Percentiles rank a stretch among this genome's conserved stretches.
Conservation (phyloP, 2,113 vertebrate genomes). For the Otocyon megalotis region DNA sequence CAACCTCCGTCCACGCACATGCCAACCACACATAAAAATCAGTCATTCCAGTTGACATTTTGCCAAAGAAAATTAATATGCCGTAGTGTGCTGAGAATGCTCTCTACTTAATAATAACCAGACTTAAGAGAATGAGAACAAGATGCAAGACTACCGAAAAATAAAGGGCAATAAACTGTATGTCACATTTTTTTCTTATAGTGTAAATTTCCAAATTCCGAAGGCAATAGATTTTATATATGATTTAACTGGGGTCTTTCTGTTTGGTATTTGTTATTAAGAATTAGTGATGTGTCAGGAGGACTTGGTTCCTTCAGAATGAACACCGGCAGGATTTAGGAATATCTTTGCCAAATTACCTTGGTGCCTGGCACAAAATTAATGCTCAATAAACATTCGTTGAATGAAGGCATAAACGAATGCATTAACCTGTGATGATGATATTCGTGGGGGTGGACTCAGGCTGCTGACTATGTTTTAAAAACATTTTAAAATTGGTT, state of each 20-base stretch:
- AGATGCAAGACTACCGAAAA: slow-evolving; percentile 63
- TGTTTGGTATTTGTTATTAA: slow-evolving; percentile 44
- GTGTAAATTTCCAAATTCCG: slow-evolving; percentile 30
- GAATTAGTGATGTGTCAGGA: not conserved
- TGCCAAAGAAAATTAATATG: slow-evolving; percentile 63
- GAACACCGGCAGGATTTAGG: slow-evolving; percentile 40
- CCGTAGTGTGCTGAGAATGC: slow-evolving; percentile 68
- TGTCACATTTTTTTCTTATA: not conserved
- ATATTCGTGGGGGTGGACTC: not conserved
- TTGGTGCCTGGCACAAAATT: not conserved
- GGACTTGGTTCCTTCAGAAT: not conserved
- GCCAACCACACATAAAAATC: slow-evolving; percentile 66
- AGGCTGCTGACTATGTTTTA: not conserved
- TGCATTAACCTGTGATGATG: not conserved
- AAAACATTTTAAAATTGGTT: slow-evolving; percentile 1
- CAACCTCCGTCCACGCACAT: slow-evolving; percentile 31
- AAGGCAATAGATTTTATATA: slow-evolving; percentile 26
- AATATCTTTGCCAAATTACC: slow-evolving; percentile 41
- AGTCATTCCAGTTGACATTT: slow-evolving; percentile 68
- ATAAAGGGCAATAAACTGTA: slow-evolving; percentile 9
- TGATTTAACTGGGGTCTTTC: slow-evolving; percentile 50
- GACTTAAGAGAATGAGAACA: slow-evolving; percentile 70
- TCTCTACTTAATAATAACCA: slow-evolving; percentile 74
- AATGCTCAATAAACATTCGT: not conserved
- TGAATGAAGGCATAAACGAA: slow-evolving; percentile 12